Conservation (phyloP, 2,113 vertebrate species). For the Pomatorhinus ruficollis region DNA sequence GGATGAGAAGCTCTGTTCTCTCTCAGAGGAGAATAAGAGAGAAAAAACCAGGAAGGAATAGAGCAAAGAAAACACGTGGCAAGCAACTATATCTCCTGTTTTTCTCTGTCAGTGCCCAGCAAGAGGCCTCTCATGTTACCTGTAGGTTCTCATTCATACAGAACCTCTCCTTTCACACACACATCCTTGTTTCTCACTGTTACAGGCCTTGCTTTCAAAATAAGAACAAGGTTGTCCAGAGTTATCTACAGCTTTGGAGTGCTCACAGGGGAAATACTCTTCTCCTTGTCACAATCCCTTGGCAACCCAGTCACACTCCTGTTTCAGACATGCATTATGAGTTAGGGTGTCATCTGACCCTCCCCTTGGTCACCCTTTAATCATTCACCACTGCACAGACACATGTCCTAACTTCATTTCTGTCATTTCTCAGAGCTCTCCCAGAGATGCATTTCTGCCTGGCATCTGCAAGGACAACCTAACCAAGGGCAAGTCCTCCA, state of each 20-base stretch:
- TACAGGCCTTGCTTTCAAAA: neutral
- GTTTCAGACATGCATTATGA: neutral
- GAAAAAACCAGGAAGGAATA: neutral
- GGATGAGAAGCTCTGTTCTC: neutral
- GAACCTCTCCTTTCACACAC: neutral
- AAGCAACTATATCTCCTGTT: neutral
- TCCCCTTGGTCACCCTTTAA: neutral
- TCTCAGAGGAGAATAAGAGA: neutral
- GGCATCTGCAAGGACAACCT: neutral
- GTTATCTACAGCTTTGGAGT: neutral
- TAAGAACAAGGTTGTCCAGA: neutral
- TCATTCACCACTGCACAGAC: neutral
- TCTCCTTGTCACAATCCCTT: neutral
- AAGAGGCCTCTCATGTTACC: neutral
- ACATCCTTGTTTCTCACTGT: neutral
- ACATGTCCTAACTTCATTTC: neutral
- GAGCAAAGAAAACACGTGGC: neutral
- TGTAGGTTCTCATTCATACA: neutral
- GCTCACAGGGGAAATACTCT: neutral
- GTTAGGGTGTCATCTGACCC: neutral
- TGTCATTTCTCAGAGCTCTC: neutral
- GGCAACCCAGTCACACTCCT: neutral
- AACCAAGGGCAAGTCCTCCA: neutral
- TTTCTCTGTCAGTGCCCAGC: neutral
- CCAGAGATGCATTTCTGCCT: neutral